Evolutionary conservation across 2,888 invertebrate genomes (phyloP).

Genomic region (Eristalinus aeneus): DNA sequence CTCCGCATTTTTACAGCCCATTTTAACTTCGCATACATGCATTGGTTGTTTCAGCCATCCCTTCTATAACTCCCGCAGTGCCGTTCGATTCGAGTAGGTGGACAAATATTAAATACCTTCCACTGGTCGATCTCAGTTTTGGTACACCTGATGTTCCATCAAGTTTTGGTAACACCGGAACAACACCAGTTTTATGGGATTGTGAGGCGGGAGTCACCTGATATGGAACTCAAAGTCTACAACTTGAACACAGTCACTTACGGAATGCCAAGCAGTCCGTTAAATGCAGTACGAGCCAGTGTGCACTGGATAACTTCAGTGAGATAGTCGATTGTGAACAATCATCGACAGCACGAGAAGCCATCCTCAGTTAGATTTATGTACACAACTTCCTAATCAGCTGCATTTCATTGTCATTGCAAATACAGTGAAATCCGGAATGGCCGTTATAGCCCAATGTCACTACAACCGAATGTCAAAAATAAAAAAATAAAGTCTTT

Average conservation of each 20-base stretch:
- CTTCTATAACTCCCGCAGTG: no score
- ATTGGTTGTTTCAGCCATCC: no score
- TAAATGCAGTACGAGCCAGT: slow-evolving; percentile 24
- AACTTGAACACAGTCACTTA: slow-evolving; percentile 33
- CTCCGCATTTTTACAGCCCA: no score
- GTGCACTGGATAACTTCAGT: neutral
- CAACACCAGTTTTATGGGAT: slow-evolving; percentile 24
- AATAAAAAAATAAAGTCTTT: no score
- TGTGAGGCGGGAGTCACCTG: slow-evolving; percentile 24
- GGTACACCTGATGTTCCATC: slow-evolving; percentile 8
- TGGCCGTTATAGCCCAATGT: no score
- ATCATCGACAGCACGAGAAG: slow-evolving; percentile 14
- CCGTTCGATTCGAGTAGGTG: no score
- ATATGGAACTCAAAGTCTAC: neutral
- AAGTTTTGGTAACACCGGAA: slow-evolving; percentile 10
- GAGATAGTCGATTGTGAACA: neutral
- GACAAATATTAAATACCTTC: no score
- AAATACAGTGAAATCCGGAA: no score
- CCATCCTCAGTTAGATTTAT: slow-evolving; percentile 35
- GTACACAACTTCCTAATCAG: slow-evolving; percentile 19
- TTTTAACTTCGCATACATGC: no score
- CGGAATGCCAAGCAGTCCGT: no score
- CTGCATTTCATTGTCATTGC: neutral
- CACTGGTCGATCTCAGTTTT: no score
- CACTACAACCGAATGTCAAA: no score